phyloP scores from a whole-genome alignment of 37 sponge, comb jelly and placozoan species.

The Spongilla lacustris region DNA sequence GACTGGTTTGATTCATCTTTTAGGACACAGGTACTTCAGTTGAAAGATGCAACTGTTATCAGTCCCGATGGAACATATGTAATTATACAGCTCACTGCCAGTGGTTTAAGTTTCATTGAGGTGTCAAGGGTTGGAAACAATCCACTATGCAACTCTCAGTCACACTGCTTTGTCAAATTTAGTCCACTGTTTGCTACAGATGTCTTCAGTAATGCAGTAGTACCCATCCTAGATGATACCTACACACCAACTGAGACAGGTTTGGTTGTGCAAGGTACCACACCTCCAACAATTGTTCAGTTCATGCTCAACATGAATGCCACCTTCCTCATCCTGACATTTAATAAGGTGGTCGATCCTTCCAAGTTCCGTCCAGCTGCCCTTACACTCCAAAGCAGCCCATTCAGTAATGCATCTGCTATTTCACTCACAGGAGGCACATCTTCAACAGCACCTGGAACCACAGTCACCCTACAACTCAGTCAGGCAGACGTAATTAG shows the following conservation, averaged over 20 bases:
- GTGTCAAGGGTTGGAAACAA: background rate
- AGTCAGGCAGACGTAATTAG: slow-evolving; percentile 56
- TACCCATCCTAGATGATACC: slow-evolving; percentile 37
- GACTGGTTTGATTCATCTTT: slow-evolving; percentile 52
- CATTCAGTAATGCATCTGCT: slow-evolving; percentile 11
- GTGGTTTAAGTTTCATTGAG: slow-evolving; percentile 73
- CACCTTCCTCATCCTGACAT: slow-evolving; percentile 58
- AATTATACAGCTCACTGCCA: slow-evolving; percentile 52
- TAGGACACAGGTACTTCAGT: slow-evolving; percentile 30
- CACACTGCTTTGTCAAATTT: slow-evolving; percentile 75
- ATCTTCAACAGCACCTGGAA: slow-evolving; percentile 29
- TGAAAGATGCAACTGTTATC: slow-evolving; percentile 44
- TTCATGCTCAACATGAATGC: slow-evolving; percentile 72
- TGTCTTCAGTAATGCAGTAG: slow-evolving; percentile 56
- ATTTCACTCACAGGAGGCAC: slow-evolving; percentile 53
- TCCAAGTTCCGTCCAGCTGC: slow-evolving; percentile 31
- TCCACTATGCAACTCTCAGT: slow-evolving; percentile 34
- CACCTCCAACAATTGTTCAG: slow-evolving; percentile 59
- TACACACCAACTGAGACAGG: slow-evolving; percentile 31
- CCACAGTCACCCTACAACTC: slow-evolving; percentile 18
- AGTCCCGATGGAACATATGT: slow-evolving; percentile 65
- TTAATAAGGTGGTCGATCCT: slow-evolving; percentile 78
- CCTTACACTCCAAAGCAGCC: slow-evolving; percentile 44
- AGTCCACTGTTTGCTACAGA: slow-evolving; percentile 62
- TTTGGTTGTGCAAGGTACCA: slow-evolving; percentile 32